Evolutionary conservation across 2,888 invertebrate species (phyloP), one percentile per base, ranked within the genome.

Genomic region (Lepidonotus clava): DNA sequence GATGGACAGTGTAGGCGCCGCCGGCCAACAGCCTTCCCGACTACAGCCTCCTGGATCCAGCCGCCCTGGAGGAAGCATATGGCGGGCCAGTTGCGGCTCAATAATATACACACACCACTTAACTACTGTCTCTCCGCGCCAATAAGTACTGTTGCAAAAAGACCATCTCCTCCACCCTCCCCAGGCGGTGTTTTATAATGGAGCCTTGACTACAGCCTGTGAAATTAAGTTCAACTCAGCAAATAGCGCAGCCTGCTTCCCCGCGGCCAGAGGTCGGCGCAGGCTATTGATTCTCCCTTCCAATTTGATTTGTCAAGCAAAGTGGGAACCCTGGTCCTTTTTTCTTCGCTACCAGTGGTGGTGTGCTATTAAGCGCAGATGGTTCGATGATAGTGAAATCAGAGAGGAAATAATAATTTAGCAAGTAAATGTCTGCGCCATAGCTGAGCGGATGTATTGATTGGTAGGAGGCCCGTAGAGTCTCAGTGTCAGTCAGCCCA

Each of bases 291-390:
- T 71, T 71, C 38, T 34, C 36, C 71, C 38, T 71, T 34, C 71
- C 71, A 34, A 71, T 38, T 71, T 71, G 34, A 71, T 71, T 71
- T 71, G 38, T 71, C 38, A 38, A 38, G 71, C 71, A 71, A 71
- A 71, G 71, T 71, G n/a, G 71, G 36, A 0, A 71, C 5, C 36
- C 71, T 11, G 5, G n/a, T 28, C 24, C 28, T 24, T 28, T 61
- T 61, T 24, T 28, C 61, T 61, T 32, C 11, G 61, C 28, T 32
- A n/a, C 61, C 28, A 11, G 24, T 14, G 61, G 28, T 32, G 66
- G 66, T 1, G 66, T 38, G 71, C 71, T 38, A 38, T 71, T 71
- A 71, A 18, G 71, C 71, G 5, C 71, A 71, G 71, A 71, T 38
- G 34, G 38, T n/a, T 34, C 36, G 71, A 18, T 34, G 38, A 71